Evolutionary conservation across 2,113 vertebrate species (phyloP).

Genomic region (Peromyscus leucopus): DNA sequence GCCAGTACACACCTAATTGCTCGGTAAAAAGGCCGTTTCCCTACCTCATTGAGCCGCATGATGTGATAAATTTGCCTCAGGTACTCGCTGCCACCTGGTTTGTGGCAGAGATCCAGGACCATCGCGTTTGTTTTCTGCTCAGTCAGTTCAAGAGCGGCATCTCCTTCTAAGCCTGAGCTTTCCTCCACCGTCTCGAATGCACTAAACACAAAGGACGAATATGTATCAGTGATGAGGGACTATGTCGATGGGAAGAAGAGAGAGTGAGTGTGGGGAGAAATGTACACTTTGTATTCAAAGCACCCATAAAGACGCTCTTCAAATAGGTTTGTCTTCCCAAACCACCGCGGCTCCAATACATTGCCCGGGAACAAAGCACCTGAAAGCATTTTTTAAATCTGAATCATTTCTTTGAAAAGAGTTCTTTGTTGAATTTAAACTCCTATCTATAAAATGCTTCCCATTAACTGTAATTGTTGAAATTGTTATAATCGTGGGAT

Average conservation of each 20-base stretch:
- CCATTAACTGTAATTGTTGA: constrained; percentile 73
- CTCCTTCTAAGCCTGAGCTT: constrained; percentile 85
- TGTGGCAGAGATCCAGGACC: constrained; percentile 99
- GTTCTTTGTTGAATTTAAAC: constrained; percentile 69
- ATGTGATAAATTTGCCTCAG: constrained; percentile 99
- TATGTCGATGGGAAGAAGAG: constrained; percentile 44
- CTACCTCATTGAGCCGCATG: constrained; percentile 99
- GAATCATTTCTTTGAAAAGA: constrained; percentile 64
- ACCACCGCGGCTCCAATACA: not conserved
- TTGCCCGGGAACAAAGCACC: constrained; percentile 8
- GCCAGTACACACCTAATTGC: constrained; percentile 98
- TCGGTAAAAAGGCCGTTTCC: constrained; percentile 95
- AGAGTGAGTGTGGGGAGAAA: constrained; percentile 10
- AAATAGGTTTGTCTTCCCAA: constrained; percentile 47
- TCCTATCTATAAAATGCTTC: constrained; percentile 68
- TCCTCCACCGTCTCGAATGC: constrained; percentile 87
- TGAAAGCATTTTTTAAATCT: constrained; percentile 62
- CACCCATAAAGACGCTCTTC: not conserved
- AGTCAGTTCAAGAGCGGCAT: constrained; percentile 92
- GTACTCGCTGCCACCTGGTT: constrained; percentile 98
- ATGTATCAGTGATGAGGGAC: constrained; percentile 47
- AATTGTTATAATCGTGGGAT: constrained; percentile 69
- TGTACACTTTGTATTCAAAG: constrained; percentile 20
- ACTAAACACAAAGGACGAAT: constrained; percentile 86
- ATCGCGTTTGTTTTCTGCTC: constrained; percentile 99